Evolutionary conservation across 2,113 vertebrate genomes (phyloP).

Genomic region (Callionymus lyra): DNA sequence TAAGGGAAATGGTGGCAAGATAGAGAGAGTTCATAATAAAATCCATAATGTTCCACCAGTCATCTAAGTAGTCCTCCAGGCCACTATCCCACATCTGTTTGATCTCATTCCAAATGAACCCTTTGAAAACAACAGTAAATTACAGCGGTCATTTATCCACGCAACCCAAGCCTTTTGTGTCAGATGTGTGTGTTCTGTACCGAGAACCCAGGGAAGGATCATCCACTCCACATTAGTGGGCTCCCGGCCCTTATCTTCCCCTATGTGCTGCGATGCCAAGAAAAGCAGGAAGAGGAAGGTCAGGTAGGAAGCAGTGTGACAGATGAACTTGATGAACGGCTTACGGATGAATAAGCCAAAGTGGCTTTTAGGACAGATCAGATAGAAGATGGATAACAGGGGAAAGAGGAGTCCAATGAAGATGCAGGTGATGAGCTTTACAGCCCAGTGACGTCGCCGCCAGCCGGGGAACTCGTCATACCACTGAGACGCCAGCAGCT

Average conservation of each 20-base stretch:
- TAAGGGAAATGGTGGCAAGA: slow-evolving; percentile 91
- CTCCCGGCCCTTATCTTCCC: slow-evolving; percentile 73
- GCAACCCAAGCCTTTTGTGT: not conserved
- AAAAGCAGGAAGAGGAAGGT: slow-evolving; percentile 93
- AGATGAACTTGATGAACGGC: slow-evolving; percentile 99
- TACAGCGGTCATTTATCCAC: not conserved
- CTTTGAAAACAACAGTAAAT: slow-evolving; percentile 60
- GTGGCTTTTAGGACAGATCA: slow-evolving; percentile 86
- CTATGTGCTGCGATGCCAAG: slow-evolving; percentile 88
- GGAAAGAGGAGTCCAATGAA: slow-evolving; percentile 91
- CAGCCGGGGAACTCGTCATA: slow-evolving; percentile 94
- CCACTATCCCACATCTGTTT: slow-evolving; percentile 99
- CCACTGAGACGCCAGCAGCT: slow-evolving; percentile 94
- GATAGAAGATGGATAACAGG: slow-evolving; percentile 83
- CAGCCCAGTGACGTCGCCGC: slow-evolving; percentile 91
- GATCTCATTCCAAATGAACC: slow-evolving; percentile 97
- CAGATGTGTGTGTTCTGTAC: slow-evolving; percentile 57
- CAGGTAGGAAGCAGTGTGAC: slow-evolving; percentile 96
- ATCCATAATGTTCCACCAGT: slow-evolving; percentile 99
- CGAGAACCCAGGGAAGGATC: slow-evolving; percentile 97
- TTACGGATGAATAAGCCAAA: slow-evolving; percentile 90
- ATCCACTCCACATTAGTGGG: slow-evolving; percentile 94
- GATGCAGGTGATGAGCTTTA: slow-evolving; percentile 86
- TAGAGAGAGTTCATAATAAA: slow-evolving; percentile 98
- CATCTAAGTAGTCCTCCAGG: slow-evolving; percentile 91